Evolutionary conservation across 2,113 vertebrate genomes (phyloP).

Genomic region (Aythya baeri): DNA sequence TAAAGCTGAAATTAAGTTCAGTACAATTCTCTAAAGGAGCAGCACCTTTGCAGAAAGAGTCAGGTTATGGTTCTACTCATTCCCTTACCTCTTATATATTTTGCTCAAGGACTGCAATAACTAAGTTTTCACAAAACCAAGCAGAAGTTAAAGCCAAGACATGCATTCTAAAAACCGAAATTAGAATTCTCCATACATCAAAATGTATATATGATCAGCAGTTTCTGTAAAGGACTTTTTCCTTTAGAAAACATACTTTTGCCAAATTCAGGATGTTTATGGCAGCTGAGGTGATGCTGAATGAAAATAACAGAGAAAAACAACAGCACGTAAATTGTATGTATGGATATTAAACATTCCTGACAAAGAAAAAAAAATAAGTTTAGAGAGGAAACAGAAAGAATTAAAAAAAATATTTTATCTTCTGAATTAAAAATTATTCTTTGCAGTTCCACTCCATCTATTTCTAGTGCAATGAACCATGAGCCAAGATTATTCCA

Average conservation of each 20-base stretch:
- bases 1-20: slow-evolving; percentile 13
- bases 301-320: not conserved
- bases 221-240: slow-evolving; percentile 9
- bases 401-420: not conserved
- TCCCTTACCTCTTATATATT: not conserved
- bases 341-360: not conserved
- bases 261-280: slow-evolving; percentile 2
- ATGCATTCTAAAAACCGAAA: slow-evolving; percentile 5
- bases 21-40: slow-evolving; percentile 18
- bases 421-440: not conserved
- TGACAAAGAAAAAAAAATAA: not conserved
- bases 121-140: slow-evolving; percentile 26
- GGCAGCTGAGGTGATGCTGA: not conserved
- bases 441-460: not conserved
- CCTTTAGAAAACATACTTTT: not conserved
- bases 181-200: slow-evolving; percentile 12
- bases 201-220: slow-evolving; percentile 12
- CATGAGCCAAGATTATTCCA: not conserved
- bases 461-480: not conserved
- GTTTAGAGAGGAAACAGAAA: not conserved
- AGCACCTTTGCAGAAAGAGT: slow-evolving; percentile 16
- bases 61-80: not conserved
- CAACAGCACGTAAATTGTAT: not conserved
- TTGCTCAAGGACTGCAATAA: slow-evolving; percentile 10
- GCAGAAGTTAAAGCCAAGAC: slow-evolving; percentile 31